Conservation (phyloP, 1,140 invertebrate species). For the Drosophila kohkoa region DNA sequence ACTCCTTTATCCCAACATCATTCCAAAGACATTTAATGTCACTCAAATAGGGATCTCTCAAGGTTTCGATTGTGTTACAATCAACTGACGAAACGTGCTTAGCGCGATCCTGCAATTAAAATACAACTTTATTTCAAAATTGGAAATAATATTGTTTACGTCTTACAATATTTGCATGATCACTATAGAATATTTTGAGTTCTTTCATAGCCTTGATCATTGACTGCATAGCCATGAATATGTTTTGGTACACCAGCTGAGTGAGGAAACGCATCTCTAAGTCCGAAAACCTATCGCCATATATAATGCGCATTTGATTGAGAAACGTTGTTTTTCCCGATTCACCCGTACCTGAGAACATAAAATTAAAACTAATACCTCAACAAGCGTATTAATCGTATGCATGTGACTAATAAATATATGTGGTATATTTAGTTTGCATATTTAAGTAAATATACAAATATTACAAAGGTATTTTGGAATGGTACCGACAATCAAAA, state of each 20-base stretch:
- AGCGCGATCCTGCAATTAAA: conserved; percentile 93
- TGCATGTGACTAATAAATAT: too few species aligned
- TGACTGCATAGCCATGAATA: conserved; percentile 99
- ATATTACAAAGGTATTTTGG: too few species aligned
- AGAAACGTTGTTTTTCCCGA: conserved; percentile 99
- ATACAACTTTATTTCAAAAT: not conserved
- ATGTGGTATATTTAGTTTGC: too few species aligned
- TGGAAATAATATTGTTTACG: not conserved
- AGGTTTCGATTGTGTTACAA: conserved; percentile 99
- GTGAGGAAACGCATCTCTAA: conserved; percentile 99
- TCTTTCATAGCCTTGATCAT: conserved; percentile 99
- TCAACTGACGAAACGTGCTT: conserved; percentile 97
- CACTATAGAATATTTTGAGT: conserved; percentile 97
- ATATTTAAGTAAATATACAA: too few species aligned
- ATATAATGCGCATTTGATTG: conserved; percentile 99
- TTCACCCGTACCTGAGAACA: conserved; percentile 96
- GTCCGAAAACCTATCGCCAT: conserved; percentile 98
- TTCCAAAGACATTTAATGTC: conserved; percentile 98
- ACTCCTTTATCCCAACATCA: conserved; percentile 99
- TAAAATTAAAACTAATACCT: not conserved
- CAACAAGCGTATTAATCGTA: not conserved
- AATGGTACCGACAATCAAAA: too few species aligned
- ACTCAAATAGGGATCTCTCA: too few species aligned
- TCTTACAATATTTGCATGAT: conserved; percentile 94
- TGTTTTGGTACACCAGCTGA: conserved; percentile 99